Evolutionary conservation across 2,888 invertebrate genomes (phyloP).

Genomic region (Cheilosia vernalis): DNA sequence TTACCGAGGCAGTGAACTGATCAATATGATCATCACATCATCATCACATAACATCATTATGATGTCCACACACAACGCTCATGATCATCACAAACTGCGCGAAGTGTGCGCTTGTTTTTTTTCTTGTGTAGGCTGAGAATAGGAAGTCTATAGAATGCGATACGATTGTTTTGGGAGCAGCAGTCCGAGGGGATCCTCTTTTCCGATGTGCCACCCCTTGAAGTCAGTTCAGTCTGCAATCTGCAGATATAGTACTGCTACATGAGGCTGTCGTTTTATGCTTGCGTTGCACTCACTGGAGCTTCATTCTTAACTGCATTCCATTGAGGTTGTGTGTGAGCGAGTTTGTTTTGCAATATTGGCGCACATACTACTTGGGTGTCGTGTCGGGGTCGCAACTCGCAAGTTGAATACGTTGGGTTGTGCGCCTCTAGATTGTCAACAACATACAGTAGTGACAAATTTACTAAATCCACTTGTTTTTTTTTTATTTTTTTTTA

Average conservation of each 20-base stretch:
- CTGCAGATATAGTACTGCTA: constrained; percentile 46
- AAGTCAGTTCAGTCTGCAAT: constrained; percentile 21
- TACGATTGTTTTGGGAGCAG: background rate
- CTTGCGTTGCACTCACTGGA: constrained; percentile 60
- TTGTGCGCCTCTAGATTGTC: constrained; percentile 33
- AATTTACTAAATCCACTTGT: constrained; percentile 10
- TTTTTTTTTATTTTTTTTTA: no score
- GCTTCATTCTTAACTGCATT: constrained; percentile 69
- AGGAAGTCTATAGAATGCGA: constrained; percentile 39
- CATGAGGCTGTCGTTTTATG: constrained; percentile 58
- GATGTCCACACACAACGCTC: constrained; percentile 15
- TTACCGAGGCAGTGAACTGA: constrained; percentile 57
- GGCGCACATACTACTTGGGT: constrained; percentile 54
- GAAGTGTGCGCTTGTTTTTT: constrained; percentile 18
- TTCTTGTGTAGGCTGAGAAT: constrained; percentile 7
- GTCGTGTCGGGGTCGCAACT: constrained; percentile 38
- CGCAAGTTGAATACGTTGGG: constrained; percentile 7
- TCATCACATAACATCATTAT: constrained; percentile 7
- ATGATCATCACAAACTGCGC: constrained; percentile 9
- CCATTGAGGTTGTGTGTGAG: constrained; percentile 56
- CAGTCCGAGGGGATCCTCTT: constrained; percentile 4
- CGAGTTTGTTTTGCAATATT: constrained; percentile 63
- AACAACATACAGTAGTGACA: constrained; percentile 46
- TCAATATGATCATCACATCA: constrained; percentile 27
- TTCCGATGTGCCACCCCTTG: constrained; percentile 28